A percentile compares a stretch with the other conserved stretches of the same genome.
Conservation (phyloP, 2,888 invertebrate species). For the Furcula furcula region DNA sequence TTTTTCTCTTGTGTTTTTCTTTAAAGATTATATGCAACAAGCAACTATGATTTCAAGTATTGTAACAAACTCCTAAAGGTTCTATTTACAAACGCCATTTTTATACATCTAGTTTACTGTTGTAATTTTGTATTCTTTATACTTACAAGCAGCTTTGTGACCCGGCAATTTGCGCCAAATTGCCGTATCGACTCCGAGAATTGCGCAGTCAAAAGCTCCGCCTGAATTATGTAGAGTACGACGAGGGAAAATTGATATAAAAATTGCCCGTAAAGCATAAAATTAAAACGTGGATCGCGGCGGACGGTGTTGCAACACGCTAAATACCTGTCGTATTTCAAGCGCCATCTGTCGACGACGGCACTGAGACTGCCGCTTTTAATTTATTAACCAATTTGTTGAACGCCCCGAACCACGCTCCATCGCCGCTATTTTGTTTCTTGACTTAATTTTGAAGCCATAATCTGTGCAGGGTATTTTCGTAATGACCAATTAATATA, state of each 20-base stretch:
- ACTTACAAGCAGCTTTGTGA: constrained; percentile 34
- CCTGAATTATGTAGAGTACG: constrained; percentile 64
- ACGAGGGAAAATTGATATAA: constrained; percentile 72
- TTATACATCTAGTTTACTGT: constrained; percentile 21
- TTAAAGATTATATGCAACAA: too few species aligned
- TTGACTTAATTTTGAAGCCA: constrained; percentile 73
- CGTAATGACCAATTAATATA: constrained; percentile 48
- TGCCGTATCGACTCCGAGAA: constrained; percentile 53
- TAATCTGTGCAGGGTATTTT: constrained; percentile 63
- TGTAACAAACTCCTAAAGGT: constrained; percentile 24
- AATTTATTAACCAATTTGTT: constrained; percentile 80
- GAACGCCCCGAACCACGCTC: constrained; percentile 69
- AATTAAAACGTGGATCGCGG: constrained; percentile 74
- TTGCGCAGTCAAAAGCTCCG: constrained; percentile 51
- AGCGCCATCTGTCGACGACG: constrained; percentile 77
- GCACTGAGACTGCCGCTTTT: constrained; percentile 76
- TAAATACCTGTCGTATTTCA: constrained; percentile 81
- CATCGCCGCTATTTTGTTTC: constrained; percentile 68
- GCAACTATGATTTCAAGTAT: too few species aligned
- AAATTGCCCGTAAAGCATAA: constrained; percentile 79
- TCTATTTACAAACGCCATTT: constrained; percentile 16
- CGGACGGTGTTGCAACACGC: constrained; percentile 76
- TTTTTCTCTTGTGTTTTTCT: too few species aligned
- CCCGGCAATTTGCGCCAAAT: constrained; percentile 49
- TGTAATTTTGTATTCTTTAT: constrained; percentile 39